Base-by-base conservation (phyloP, 2,113 vertebrate genomes). In the Cololabis saira region DNA sequence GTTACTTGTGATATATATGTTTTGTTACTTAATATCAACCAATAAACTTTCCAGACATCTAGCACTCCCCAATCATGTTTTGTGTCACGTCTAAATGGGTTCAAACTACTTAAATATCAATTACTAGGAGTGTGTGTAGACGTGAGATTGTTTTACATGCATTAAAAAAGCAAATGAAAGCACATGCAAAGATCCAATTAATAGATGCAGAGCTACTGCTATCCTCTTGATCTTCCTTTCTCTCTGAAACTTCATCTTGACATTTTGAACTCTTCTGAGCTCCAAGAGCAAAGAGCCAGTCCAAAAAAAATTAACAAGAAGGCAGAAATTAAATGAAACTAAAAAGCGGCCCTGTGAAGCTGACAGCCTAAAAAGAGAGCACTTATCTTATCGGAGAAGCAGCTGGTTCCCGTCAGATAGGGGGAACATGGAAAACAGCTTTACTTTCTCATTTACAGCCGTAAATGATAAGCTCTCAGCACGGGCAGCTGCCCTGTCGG, bases 331-430 rank as follows among this genome's bases (percentile, higher is more conserved):
- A 62, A 64, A 61, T 12, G 18, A 50, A 61, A 50, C 33, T 43
- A 16, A 59, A 50, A 43, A 42, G 51, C 12, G 24, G 9, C 12
- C 3, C 2, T 19, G 41, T 12, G 48, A 65, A 80, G 70, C 73
- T 61, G 67, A 51, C 55, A 21, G 59, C 18, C 67, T 67, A 49
- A 76, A 57, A 65, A 62, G 57, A 27, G 12, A 76, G 71, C 51
- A 55, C 71, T 74, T 80, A 76, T 80, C 76, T 82, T 64, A 82
- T 80, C 71, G 3, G n/a, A 11, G 57, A 12, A 27, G 78, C 71
- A 79, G 68, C 78, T 64, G 80, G 33, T 70, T 78, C 30, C 45
- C 0, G 43, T 73, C 71, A 61, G 24, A 71, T 78, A 30, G 77
- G 65, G 58, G 56, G 47, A 67, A 44, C 60, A 18, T 1, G 47